Evolutionary conservation across 2,888 invertebrate genomes (phyloP).

Genomic region (Xanthia icteritia): DNA sequence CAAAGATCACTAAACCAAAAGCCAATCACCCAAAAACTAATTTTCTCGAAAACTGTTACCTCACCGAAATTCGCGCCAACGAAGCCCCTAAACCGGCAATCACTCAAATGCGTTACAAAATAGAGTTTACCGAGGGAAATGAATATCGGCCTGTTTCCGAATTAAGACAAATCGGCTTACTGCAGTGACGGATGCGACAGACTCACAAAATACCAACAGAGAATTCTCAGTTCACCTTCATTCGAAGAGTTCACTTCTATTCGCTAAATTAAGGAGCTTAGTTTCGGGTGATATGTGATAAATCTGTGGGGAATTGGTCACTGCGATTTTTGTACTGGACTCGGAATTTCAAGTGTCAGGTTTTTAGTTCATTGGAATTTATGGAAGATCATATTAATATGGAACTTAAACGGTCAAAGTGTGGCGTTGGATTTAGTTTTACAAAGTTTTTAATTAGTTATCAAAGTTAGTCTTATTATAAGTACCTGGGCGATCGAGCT

Average conservation of each 20-base stretch:
- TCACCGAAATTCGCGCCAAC: constrained; percentile 27
- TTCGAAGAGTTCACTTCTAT: constrained; percentile 55
- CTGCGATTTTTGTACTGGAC: constrained; percentile 35
- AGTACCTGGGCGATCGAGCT: too few relatives aligned
- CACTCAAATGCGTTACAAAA: constrained; percentile 73
- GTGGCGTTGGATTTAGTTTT: background rate
- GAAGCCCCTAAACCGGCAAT: constrained; percentile 66
- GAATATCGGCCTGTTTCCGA: constrained; percentile 75
- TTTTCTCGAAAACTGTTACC: constrained; percentile 57
- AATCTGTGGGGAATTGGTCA: constrained; percentile 44
- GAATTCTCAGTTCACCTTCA: constrained; percentile 59
- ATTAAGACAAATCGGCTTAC: constrained; percentile 79
- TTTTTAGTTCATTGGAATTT: constrained; percentile 6
- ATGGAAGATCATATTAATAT: constrained; percentile 13
- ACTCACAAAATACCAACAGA: constrained; percentile 57
- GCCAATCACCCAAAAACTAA: constrained; percentile 41
- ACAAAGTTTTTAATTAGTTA: background rate
- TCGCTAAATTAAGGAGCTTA: constrained; percentile 58
- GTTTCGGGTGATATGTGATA: constrained; percentile 51
- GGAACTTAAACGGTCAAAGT: background rate
- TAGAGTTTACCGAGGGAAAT: constrained; percentile 74
- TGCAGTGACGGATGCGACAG: constrained; percentile 67
- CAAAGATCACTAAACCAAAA: constrained; percentile 21
- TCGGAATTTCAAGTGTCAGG: constrained; percentile 20
- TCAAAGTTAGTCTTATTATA: background rate